A percentile compares a stretch with the other conserved stretches of the same genome.
Evolutionary conservation across 2,797 vertebrate genomes (phyloP).

Genomic region (Pseudochaenichthys georgianus): DNA sequence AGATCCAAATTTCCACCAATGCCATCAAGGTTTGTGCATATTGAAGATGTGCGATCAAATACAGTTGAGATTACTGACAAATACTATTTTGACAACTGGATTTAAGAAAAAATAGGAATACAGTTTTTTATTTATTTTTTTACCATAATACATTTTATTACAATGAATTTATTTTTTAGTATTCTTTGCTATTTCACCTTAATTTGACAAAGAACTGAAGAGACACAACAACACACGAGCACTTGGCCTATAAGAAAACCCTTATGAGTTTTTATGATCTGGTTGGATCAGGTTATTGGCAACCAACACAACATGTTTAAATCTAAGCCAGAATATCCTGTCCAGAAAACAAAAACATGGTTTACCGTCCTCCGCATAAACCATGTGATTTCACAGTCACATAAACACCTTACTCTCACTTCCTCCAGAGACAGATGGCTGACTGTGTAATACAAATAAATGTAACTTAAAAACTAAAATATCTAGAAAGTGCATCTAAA

Average conservation of each 20-base stretch:
- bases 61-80: background rate
- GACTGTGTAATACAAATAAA: constrained; percentile 17
- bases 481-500: background rate
- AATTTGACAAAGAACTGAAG: background rate
- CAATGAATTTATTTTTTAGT: background rate
- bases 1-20: constrained; percentile 99
- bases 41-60: background rate
- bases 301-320: background rate
- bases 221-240: background rate
- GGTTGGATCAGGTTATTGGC: background rate
- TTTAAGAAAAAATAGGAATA: background rate
- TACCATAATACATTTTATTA: background rate
- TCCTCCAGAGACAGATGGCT: constrained; percentile 29
- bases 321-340: background rate
- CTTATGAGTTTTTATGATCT: background rate
- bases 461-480: background rate
- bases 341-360: background rate
- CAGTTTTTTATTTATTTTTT: background rate
- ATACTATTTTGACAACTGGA: background rate
- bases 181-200: background rate
- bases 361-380: background rate
- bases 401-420: constrained; percentile 18
- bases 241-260: background rate
- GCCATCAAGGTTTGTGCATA: constrained; percentile 92
- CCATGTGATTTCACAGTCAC: constrained; percentile 11